phyloP scores from a whole-genome alignment of 2,888 invertebrate species.

The Caenorhabditis sp. region DNA sequence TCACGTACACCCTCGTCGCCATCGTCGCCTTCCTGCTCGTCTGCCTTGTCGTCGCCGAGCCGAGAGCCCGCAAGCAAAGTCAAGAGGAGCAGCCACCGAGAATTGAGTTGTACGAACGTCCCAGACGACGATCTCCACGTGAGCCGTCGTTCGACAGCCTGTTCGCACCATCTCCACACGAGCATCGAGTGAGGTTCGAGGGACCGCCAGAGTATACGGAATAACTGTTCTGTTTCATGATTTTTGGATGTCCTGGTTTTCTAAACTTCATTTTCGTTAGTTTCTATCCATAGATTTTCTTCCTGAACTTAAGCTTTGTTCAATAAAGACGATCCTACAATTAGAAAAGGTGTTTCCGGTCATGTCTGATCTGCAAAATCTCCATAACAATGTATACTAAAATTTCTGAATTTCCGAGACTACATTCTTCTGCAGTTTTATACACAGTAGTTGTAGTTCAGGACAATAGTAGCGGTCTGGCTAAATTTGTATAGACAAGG shows the following conservation, averaged over 20 bases:
- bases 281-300: too few relatives aligned
- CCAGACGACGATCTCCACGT: not conserved
- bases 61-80: constrained; percentile 2
- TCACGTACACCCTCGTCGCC: constrained; percentile 34
- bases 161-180: not conserved
- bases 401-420: too few relatives aligned
- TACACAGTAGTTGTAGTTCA: too few relatives aligned
- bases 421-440: too few relatives aligned
- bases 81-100: not conserved
- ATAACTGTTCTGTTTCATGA: not conserved
- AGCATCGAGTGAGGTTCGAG: not conserved
- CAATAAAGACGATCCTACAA: too few relatives aligned
- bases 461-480: too few relatives aligned
- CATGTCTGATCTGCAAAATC: too few relatives aligned
- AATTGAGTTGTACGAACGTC: not conserved
- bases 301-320: too few relatives aligned
- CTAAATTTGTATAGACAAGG: too few relatives aligned
- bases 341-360: too few relatives aligned
- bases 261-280: too few relatives aligned
- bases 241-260: not conserved
- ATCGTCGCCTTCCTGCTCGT: constrained; percentile 27
- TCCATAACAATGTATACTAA: too few relatives aligned
- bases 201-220: not conserved
- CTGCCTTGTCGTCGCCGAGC: constrained; percentile 1
- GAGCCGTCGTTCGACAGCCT: not conserved